Conservation (phyloP, 2,113 vertebrate genomes). For the Salvator merianae region DNA sequence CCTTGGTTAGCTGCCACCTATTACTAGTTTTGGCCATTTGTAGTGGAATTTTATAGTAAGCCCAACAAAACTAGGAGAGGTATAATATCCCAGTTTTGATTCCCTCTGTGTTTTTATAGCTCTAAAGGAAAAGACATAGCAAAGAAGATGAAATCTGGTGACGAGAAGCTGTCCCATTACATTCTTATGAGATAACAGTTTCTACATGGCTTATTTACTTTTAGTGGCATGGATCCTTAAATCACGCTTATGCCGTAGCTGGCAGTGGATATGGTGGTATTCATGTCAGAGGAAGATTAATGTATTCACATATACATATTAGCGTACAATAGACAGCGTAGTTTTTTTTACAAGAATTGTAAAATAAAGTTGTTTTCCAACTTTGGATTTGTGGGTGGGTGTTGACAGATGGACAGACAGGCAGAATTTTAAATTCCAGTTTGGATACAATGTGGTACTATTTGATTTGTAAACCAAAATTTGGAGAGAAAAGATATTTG, state of each 20-base stretch:
- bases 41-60: slow-evolving; percentile 69
- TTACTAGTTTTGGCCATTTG: slow-evolving; percentile 72
- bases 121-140: slow-evolving; percentile 67
- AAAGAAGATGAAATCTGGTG: slow-evolving; percentile 60
- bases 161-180: slow-evolving; percentile 49
- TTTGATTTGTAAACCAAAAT: background rate
- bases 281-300: background rate
- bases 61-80: slow-evolving; percentile 70
- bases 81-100: slow-evolving; percentile 68
- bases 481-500: background rate
- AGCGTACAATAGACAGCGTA: background rate
- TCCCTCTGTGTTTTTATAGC: slow-evolving; percentile 58
- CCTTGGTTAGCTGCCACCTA: slow-evolving; percentile 58
- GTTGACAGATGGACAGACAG: background rate
- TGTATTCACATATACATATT: background rate
- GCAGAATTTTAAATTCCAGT: background rate
- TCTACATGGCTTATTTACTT: slow-evolving; percentile 55
- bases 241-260: slow-evolving; percentile 31
- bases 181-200: slow-evolving; percentile 68
- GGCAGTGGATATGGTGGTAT: slow-evolving; percentile 18
- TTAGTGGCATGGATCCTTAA: slow-evolving; percentile 52
- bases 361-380: background rate
- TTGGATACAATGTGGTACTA: background rate
- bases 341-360: background rate
- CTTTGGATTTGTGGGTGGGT: background rate